Percentiles rank a stretch among this genome's conserved stretches.
Conservation (phyloP, 2,888 invertebrate species). For the Eurois occulta region DNA sequence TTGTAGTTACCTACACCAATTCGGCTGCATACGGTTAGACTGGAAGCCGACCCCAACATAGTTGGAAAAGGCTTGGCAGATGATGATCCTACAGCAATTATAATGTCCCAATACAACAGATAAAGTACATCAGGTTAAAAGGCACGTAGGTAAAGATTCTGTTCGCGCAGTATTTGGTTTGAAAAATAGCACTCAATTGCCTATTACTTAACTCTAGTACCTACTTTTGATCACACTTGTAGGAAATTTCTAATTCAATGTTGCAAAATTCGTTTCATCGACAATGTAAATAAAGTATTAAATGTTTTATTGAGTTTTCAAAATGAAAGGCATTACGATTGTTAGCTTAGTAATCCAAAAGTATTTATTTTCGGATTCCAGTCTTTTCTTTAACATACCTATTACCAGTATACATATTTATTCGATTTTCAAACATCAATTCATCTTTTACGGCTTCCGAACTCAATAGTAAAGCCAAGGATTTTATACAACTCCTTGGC, state of each 20-base stretch:
- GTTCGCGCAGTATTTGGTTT: neutral
- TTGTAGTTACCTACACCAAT: neutral
- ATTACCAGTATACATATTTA: neutral
- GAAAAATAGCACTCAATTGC: neutral
- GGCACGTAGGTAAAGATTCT: neutral
- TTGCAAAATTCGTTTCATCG: neutral
- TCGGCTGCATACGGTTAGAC: no score
- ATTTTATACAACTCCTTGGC: constrained; percentile 4
- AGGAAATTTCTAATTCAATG: neutral
- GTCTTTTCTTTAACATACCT: neutral
- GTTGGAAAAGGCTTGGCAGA: no score
- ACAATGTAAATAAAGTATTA: neutral
- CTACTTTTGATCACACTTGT: neutral
- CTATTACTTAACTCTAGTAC: neutral
- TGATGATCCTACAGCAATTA: neutral
- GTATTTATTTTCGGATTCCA: neutral
- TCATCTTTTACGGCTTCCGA: constrained; percentile 14
- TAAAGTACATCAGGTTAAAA: neutral
- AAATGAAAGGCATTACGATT: neutral
- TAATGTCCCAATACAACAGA: neutral
- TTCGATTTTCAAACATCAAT: neutral
- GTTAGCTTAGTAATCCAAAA: neutral
- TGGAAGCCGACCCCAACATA: no score
- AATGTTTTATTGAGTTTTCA: neutral
- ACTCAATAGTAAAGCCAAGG: neutral